A percentile compares a stretch with the other conserved stretches of the same genome.
phyloP scores from a whole-genome alignment of 2,113 vertebrate species.

The Verasper variegatus region DNA sequence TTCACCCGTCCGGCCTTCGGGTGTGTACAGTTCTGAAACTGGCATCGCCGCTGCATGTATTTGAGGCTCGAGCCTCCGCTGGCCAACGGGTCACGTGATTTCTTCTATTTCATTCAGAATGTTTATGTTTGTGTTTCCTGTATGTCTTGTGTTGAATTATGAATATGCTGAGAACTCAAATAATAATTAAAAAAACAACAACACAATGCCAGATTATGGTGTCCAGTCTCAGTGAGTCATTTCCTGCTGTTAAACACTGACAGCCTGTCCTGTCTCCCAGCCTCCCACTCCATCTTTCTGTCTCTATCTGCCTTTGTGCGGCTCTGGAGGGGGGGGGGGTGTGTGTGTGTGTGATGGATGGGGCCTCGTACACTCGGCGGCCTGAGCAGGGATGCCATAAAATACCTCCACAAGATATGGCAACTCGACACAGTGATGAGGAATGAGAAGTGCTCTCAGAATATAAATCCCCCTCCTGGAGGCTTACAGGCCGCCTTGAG shows the following conservation, averaged over 20 bases:
- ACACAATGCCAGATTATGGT: slow-evolving; percentile 29
- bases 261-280: slow-evolving; percentile 35
- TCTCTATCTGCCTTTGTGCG: slow-evolving; percentile 32
- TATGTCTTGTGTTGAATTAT: slow-evolving; percentile 82
- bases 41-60: slow-evolving; percentile 73
- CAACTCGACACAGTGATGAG: slow-evolving; percentile 50
- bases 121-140: slow-evolving; percentile 81
- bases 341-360: slow-evolving; percentile 38
- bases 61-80: slow-evolving; percentile 57
- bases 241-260: slow-evolving; percentile 21
- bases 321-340: slow-evolving; percentile 25
- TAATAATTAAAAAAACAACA: slow-evolving; percentile 23
- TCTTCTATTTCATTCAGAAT: slow-evolving; percentile 79
- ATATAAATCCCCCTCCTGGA: slow-evolving; percentile 57
- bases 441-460: slow-evolving; percentile 37
- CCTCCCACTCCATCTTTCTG: slow-evolving; percentile 31
- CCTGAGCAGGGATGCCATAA: slow-evolving; percentile 9
- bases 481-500: slow-evolving; percentile 24
- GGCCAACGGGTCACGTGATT: slow-evolving; percentile 64
- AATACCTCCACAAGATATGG: slow-evolving; percentile 45
- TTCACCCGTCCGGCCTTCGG: not conserved
- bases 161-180: slow-evolving; percentile 79
- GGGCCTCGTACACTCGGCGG: slow-evolving; percentile 7
- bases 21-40: slow-evolving; percentile 50
- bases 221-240: slow-evolving; percentile 40